Conservation (phyloP, 2,113 vertebrate genomes). For the Ia io region DNA sequence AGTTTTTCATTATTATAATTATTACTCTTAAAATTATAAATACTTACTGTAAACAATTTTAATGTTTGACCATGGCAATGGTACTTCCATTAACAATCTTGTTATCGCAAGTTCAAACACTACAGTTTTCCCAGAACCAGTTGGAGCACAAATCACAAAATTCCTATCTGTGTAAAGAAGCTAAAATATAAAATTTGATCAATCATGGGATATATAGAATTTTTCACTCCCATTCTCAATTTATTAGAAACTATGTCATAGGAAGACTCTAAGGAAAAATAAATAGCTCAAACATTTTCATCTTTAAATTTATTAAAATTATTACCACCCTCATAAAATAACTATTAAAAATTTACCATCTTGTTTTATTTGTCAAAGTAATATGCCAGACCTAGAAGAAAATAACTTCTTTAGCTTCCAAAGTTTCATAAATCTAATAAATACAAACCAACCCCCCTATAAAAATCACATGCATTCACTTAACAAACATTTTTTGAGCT, state of each 20-base stretch:
- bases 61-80: constrained; percentile 92
- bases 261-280: neutral
- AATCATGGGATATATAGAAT: neutral
- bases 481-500: constrained; percentile 31
- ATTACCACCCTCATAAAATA: neutral
- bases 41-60: constrained; percentile 97
- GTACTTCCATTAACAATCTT: constrained; percentile 92
- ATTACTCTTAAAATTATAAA: constrained; percentile 5
- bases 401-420: constrained; percentile 37
- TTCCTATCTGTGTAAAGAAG: constrained; percentile 94
- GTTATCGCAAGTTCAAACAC: constrained; percentile 96
- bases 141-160: constrained; percentile 96
- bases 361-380: constrained; percentile 35
- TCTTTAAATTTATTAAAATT: constrained; percentile 43
- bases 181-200: constrained; percentile 81
- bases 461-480: neutral
- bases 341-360: constrained; percentile 41
- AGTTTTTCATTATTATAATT: constrained; percentile 27
- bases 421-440: constrained; percentile 40
- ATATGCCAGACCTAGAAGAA: constrained; percentile 19
- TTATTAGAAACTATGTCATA: constrained; percentile 36
- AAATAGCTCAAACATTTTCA: constrained; percentile 28
- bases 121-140: constrained; percentile 98
- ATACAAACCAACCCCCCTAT: neutral
- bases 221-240: constrained; percentile 48